These are phyloP conservation scores for Vespertilio murinus DNA, from an alignment of 2,797 vertebrate genomes.

Conservation along the genomic window DNA sequence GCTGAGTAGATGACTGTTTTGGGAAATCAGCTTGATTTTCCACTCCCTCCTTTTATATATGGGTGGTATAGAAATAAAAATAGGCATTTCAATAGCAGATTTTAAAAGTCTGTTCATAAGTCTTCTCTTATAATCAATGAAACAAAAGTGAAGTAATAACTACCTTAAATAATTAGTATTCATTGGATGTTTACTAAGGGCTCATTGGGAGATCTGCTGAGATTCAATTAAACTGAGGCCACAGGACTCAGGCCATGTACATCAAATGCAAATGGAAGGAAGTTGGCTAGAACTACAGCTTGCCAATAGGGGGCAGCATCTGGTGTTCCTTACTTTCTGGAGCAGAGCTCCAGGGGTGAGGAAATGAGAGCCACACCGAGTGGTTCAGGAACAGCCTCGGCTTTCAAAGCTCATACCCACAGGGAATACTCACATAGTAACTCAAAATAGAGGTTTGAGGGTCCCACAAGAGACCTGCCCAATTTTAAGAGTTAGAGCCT, in stretches of 20 bases:
- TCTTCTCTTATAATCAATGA: background rate
- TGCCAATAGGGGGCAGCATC: background rate
- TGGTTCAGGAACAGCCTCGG: background rate
- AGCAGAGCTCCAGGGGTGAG: too few species aligned
- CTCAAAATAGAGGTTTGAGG: background rate
- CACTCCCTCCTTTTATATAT: background rate
- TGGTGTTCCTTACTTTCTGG: fast-evolving
- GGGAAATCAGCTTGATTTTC: background rate
- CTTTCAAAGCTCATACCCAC: background rate
- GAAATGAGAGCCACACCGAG: background rate
- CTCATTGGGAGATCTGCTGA: background rate
- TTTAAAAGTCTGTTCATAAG: background rate
- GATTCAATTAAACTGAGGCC: background rate
- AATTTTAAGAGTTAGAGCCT: background rate
- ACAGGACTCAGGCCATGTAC: background rate
- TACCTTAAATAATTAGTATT: background rate
- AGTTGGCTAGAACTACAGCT: background rate
- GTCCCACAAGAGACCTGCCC: background rate
- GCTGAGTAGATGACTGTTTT: background rate
- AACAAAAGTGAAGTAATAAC: background rate
- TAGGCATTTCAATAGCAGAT: background rate
- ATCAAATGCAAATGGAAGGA: background rate
- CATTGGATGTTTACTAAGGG: background rate
- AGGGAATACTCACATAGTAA: background rate
- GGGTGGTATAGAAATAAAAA: background rate